Evolutionary conservation across 2,797 vertebrate genomes (phyloP).

Genomic region (Etheostoma perlongum): DNA sequence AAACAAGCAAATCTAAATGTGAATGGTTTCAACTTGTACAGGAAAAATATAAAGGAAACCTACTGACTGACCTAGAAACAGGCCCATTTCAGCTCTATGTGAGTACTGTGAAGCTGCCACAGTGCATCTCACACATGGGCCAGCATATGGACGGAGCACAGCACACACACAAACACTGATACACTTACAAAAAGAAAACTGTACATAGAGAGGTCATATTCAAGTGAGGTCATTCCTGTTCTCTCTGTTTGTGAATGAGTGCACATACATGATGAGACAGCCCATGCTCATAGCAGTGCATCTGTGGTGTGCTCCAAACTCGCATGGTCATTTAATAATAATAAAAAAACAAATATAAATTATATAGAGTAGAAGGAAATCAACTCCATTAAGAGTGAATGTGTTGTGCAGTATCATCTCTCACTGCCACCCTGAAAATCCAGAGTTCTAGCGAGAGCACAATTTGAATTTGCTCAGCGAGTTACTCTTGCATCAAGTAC

Average conservation of each 20-base stretch:
- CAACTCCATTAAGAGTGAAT: background rate
- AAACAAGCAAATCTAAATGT: no score
- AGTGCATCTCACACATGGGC: constrained; percentile 25
- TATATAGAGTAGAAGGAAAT: background rate
- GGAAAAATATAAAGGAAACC: background rate
- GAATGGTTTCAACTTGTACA: background rate
- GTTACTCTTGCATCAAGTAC: no score
- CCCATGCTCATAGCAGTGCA: constrained; percentile 5
- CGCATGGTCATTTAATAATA: background rate
- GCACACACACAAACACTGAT: background rate
- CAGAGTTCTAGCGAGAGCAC: no score
- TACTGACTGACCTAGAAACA: background rate
- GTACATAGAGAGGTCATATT: constrained; percentile 32
- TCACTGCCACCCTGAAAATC: background rate
- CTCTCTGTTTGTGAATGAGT: constrained; percentile 19
- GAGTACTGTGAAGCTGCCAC: constrained; percentile 17
- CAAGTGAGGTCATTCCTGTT: constrained; percentile 37
- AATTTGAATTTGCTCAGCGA: no score
- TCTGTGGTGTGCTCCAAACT: background rate
- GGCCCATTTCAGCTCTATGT: constrained; percentile 9
- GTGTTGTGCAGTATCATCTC: background rate
- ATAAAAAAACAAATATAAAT: background rate
- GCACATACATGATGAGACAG: constrained; percentile 1
- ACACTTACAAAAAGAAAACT: constrained; percentile 8
- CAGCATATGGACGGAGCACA: constrained; percentile 20